A percentile compares a stretch with the other conserved stretches of the same genome.
Evolutionary conservation across 1,140 invertebrate species (phyloP).

Genomic region (Medauroidea extradentata): DNA sequence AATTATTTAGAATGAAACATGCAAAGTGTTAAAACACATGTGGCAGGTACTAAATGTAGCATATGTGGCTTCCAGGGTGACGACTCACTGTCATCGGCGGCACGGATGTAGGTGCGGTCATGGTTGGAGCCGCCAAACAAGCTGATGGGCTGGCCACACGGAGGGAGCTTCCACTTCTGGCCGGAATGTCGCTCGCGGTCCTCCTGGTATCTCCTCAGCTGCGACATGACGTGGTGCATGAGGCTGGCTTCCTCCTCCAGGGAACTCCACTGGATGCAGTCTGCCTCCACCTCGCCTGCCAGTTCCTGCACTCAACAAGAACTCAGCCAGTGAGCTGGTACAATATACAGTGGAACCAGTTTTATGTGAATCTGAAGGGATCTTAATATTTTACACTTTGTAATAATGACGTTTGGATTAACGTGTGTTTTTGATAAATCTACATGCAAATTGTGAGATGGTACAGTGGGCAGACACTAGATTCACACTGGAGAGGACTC

Average conservation of each 20-base stretch:
- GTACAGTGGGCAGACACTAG: too few relatives aligned
- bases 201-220: slow-evolving; percentile 53
- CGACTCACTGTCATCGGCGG: slow-evolving; percentile 62
- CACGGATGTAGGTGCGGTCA: slow-evolving; percentile 52
- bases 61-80: too few relatives aligned
- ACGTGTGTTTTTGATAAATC: too few relatives aligned
- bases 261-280: slow-evolving; percentile 47
- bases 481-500: too few relatives aligned
- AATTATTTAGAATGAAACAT: too few relatives aligned
- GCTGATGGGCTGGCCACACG: slow-evolving; percentile 61
- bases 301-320: slow-evolving; percentile 55
- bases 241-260: slow-evolving; percentile 59
- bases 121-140: slow-evolving; percentile 54
- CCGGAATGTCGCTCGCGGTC: slow-evolving; percentile 51
- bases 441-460: too few relatives aligned
- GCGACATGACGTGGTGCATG: slow-evolving; percentile 62
- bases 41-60: too few relatives aligned
- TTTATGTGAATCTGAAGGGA: too few relatives aligned
- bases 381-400: too few relatives aligned
- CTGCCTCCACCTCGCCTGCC: slow-evolving; percentile 61
- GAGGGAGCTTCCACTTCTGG: slow-evolving; percentile 66
- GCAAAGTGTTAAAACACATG: too few relatives aligned
- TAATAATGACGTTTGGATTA: too few relatives aligned
- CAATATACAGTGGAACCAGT: too few relatives aligned
- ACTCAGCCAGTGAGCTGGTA: neutral